phyloP scores from a whole-genome alignment of 2,888 invertebrate species.

The Caenorhabditis wallacei region DNA sequence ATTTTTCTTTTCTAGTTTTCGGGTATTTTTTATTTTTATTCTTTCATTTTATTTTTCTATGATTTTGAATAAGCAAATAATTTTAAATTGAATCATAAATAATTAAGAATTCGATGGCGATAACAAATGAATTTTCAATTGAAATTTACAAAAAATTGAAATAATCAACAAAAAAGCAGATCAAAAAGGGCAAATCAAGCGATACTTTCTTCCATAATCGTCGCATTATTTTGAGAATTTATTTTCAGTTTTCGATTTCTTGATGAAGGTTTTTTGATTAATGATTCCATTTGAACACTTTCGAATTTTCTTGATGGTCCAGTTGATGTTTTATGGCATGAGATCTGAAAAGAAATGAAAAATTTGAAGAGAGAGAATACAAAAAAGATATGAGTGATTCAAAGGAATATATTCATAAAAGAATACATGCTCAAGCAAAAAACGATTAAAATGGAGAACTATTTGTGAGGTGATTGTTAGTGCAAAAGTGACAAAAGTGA shows the following conservation, averaged over 20 bases:
- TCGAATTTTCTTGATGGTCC: constrained; percentile 25
- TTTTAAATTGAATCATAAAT: background rate
- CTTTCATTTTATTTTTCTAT: background rate
- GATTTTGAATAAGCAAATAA: background rate
- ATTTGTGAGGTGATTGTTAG: no score
- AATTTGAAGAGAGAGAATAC: no score
- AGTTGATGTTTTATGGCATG: constrained; percentile 40
- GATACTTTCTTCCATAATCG: constrained; percentile 38
- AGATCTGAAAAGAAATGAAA: constrained; percentile 16
- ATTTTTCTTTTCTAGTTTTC: background rate
- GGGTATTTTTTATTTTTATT: background rate
- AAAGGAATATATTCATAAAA: background rate
- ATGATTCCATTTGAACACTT: constrained; percentile 52
- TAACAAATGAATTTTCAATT: background rate
- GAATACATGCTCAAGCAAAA: background rate
- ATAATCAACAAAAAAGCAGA: constrained; percentile 2
- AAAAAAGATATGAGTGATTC: background rate
- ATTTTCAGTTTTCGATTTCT: constrained; percentile 23
- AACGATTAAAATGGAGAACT: background rate
- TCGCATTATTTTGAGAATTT: constrained; percentile 24
- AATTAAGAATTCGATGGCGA: background rate
- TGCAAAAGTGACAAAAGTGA: background rate
- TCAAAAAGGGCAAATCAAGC: background rate
- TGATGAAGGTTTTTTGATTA: constrained; percentile 36
- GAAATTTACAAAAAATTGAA: background rate